These are phyloP conservation scores for Yponomeuta sedellus DNA, from an alignment of 2,888 invertebrate genomes.

Conservation along the genomic window DNA sequence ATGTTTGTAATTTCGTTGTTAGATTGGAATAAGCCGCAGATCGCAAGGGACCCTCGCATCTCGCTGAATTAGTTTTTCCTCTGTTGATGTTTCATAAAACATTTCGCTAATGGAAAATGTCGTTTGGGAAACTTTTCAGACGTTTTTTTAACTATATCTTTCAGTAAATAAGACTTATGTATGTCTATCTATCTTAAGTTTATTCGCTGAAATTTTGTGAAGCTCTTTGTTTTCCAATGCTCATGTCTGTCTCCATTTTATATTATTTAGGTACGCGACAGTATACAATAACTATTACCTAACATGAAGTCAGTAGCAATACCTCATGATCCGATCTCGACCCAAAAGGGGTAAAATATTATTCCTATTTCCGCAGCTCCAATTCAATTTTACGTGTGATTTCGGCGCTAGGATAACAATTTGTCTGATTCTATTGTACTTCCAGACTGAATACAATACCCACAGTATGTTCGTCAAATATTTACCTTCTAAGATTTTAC, in stretches of 20 bases:
- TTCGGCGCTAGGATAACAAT: slow-evolving; percentile 61
- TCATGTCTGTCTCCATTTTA: too few relatives aligned
- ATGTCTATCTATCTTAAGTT: too few relatives aligned
- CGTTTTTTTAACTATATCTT: slow-evolving; percentile 16
- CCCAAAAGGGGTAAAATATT: slow-evolving; percentile 17
- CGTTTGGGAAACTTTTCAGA: slow-evolving; percentile 47
- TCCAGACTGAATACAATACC: slow-evolving; percentile 35
- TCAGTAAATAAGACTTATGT: not conserved
- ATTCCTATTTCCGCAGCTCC: slow-evolving; percentile 36
- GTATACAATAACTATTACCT: not conserved
- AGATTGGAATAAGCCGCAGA: not conserved
- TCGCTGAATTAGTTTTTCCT: not conserved
- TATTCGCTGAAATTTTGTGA: too few relatives aligned
- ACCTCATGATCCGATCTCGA: slow-evolving; percentile 19
- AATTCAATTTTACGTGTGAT: slow-evolving; percentile 75
- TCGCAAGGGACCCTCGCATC: not conserved
- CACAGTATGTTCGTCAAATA: not conserved
- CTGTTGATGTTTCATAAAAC: not conserved
- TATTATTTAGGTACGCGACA: too few relatives aligned
- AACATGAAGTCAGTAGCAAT: not conserved
- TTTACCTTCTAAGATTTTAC: not conserved
- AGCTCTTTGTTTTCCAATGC: too few relatives aligned
- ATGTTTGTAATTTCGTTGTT: too few relatives aligned
- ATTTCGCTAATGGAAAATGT: slow-evolving; percentile 26
- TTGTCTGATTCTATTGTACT: slow-evolving; percentile 31